A percentile compares a stretch with the other conserved stretches of the same genome.
phyloP scores from a whole-genome alignment of 2,888 invertebrate species.

The Ceratothoa steindachneri region DNA sequence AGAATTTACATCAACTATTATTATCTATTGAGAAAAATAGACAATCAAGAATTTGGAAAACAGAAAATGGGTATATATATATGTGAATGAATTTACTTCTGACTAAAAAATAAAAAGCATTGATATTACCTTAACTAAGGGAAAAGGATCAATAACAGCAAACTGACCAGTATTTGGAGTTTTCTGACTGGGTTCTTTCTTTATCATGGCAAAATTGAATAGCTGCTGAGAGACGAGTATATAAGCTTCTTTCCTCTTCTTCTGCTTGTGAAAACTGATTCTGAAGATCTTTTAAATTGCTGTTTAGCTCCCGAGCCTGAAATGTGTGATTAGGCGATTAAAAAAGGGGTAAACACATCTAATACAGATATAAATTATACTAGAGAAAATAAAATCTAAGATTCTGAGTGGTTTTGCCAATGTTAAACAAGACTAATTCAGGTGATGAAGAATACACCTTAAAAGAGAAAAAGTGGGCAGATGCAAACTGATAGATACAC shows the following conservation, averaged over 20 bases:
- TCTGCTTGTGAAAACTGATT: constrained; percentile 65
- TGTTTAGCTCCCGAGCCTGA: constrained; percentile 30
- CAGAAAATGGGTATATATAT: background rate
- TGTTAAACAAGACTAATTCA: too few relatives aligned
- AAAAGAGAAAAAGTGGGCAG: background rate
- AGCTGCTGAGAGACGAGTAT: constrained; percentile 68
- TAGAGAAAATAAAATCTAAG: background rate
- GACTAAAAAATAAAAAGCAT: too few relatives aligned
- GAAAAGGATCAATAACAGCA: too few relatives aligned
- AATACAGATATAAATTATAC: too few relatives aligned
- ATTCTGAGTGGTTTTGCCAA: background rate
- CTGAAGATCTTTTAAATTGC: constrained; percentile 54
- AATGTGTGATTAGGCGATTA: too few relatives aligned
- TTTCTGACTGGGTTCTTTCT: constrained; percentile 66
- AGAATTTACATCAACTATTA: too few relatives aligned
- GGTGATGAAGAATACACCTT: too few relatives aligned
- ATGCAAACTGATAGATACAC: too few relatives aligned
- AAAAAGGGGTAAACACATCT: too few relatives aligned
- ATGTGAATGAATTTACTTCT: background rate
- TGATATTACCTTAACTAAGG: too few relatives aligned
- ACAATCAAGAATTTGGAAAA: too few relatives aligned
- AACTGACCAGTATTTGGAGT: constrained; percentile 62
- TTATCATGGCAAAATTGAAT: constrained; percentile 77
- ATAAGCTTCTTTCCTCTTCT: constrained; percentile 69
- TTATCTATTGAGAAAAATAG: too few relatives aligned